A percentile compares a stretch with the other conserved stretches of the same genome.
Evolutionary conservation across 2,113 vertebrate genomes (phyloP).

Genomic region (Camelus dromedarius): DNA sequence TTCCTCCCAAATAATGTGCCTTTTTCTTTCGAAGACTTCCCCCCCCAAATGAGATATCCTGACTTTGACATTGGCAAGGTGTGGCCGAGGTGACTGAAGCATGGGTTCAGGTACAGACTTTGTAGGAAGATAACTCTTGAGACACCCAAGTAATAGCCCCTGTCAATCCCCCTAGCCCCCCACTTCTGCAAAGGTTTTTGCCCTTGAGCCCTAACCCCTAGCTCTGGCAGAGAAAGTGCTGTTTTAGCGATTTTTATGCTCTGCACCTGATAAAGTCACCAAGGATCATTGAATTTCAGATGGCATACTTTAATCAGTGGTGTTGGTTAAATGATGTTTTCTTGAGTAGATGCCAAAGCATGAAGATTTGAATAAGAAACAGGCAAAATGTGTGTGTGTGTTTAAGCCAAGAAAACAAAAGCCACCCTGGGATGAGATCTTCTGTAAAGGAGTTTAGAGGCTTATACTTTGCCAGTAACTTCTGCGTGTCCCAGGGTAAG

Average conservation of each 20-base stretch:
- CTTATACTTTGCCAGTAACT: background rate
- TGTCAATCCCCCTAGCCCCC: background rate
- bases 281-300: background rate
- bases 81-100: background rate
- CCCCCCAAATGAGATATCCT: background rate
- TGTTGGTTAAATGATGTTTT: background rate
- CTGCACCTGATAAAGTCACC: background rate
- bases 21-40: background rate
- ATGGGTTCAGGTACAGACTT: background rate
- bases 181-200: background rate
- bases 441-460: background rate
- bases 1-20: background rate
- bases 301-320: background rate
- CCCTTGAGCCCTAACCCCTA: background rate
- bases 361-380: constrained; percentile 34
- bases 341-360: background rate
- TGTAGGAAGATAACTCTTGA: background rate
- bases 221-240: background rate
- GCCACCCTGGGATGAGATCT: background rate
- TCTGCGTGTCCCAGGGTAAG: background rate
- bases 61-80: background rate
- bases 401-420: background rate
- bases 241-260: background rate
- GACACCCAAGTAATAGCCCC: background rate
- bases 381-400: background rate